These are phyloP conservation scores for Catharus bicknelli DNA, from an alignment of 2,113 vertebrate genomes.

Conservation along the genomic window DNA sequence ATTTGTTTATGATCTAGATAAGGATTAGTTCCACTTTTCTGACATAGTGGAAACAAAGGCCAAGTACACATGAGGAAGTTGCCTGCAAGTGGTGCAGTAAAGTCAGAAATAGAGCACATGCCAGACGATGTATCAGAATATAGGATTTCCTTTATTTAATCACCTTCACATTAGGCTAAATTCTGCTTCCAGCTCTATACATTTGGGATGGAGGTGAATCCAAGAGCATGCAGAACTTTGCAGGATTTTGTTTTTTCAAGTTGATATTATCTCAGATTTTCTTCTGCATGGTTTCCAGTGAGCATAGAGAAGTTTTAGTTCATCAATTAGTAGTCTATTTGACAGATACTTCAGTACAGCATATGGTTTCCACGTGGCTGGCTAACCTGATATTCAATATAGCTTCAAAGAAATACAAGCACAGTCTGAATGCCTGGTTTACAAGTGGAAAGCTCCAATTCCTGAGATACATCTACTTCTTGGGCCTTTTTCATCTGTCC, in stretches of 20 bases:
- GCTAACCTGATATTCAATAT: not conserved
- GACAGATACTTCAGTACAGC: not conserved
- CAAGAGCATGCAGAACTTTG: not conserved
- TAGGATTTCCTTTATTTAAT: not conserved
- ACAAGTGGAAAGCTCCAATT: not conserved
- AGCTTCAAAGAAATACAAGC: not conserved
- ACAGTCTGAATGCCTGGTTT: not conserved
- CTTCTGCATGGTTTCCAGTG: not conserved
- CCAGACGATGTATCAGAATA: not conserved
- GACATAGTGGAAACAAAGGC: not conserved
- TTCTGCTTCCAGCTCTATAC: not conserved
- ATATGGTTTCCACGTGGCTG: not conserved
- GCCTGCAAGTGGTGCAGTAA: not conserved
- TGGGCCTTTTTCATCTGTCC: accelerated
- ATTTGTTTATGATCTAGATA: not conserved
- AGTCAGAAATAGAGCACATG: not conserved
- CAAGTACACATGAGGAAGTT: not conserved
- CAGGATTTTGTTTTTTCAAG: not conserved
- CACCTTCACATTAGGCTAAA: not conserved
- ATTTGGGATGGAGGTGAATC: not conserved
- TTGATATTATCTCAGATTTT: not conserved
- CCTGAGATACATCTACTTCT: not conserved
- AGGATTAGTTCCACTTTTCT: not conserved
- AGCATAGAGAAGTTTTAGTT: not conserved
- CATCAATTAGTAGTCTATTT: not conserved